phyloP scores from a whole-genome alignment of 2,888 invertebrate species.

The Thymelicus sylvestris region DNA sequence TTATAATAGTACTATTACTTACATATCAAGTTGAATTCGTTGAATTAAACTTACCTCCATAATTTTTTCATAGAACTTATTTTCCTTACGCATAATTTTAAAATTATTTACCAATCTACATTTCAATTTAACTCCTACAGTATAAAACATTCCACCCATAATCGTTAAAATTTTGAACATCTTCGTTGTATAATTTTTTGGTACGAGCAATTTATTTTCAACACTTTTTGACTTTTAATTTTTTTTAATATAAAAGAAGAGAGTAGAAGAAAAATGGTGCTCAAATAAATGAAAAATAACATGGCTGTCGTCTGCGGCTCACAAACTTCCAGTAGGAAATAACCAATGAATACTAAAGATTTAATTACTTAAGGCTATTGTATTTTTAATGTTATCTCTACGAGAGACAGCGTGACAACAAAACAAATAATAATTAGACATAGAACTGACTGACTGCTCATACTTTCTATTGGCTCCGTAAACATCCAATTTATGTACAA shows the following conservation, averaged over 20 bases:
- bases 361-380: conserved; percentile 24
- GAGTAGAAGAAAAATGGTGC: conserved; percentile 60
- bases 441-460: conserved; percentile 20
- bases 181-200: conserved; percentile 17
- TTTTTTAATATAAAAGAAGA: conserved; percentile 59
- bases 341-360: conserved; percentile 15
- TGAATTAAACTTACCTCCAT: too few species aligned
- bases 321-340: conserved; percentile 4
- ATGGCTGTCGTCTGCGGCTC: conserved; percentile 44
- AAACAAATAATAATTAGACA: conserved; percentile 34
- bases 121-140: not conserved
- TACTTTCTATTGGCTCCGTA: conserved; percentile 8
- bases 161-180: not conserved
- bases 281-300: conserved; percentile 62
- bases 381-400: conserved; percentile 24
- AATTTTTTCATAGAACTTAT: too few species aligned
- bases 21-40: too few species aligned
- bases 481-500: conserved; percentile 2
- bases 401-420: conserved; percentile 29
- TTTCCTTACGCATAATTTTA: too few species aligned
- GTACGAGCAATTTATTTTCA: conserved; percentile 15
- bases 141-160: not conserved
- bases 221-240: conserved; percentile 58
- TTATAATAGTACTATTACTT: too few species aligned
- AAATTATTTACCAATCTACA: too few species aligned